phyloP scores from a whole-genome alignment of 53 echinoderm and acorn worm species.

The Paelopatides confundens region DNA sequence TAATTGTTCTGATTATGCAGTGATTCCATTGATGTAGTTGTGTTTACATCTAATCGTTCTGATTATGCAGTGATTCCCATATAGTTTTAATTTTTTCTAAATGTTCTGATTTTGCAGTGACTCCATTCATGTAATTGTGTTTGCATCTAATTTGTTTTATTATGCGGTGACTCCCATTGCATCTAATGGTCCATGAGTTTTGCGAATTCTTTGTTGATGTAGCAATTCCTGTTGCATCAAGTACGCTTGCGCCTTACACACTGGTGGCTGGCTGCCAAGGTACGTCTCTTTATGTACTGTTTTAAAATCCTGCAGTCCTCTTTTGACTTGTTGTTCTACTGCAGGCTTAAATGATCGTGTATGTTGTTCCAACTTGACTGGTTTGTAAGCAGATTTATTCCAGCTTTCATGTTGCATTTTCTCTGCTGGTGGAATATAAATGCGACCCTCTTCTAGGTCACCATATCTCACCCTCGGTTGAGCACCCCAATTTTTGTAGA shows the following conservation, averaged over 20 bases:
- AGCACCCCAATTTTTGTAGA: slow-evolving; percentile 91
- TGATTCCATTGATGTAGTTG: no score
- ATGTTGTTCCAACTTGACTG: slow-evolving; percentile 58
- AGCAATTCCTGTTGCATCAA: slow-evolving; percentile 80
- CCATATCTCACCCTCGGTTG: slow-evolving; percentile 91
- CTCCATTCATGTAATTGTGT: no score
- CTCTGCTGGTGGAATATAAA: slow-evolving; percentile 78
- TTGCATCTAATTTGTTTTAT: no score
- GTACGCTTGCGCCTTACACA: slow-evolving; percentile 83
- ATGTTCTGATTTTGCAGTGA: no score
- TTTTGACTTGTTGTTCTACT: slow-evolving; percentile 22
- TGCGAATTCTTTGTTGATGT: slow-evolving; percentile 19
- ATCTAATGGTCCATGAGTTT: no score
- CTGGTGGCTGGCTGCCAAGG: slow-evolving; percentile 70
- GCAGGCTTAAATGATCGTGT: slow-evolving; percentile 68
- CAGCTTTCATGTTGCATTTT: slow-evolving; percentile 78
- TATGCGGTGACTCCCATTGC: no score
- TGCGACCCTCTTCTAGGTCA: slow-evolving; percentile 82
- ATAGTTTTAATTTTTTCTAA: no score
- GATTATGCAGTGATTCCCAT: no score
- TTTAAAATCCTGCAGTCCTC: slow-evolving; percentile 83
- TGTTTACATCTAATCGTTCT: no score
- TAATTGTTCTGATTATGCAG: no score
- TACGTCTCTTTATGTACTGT: slow-evolving; percentile 93
- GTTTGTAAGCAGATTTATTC: slow-evolving; percentile 68